Evolutionary conservation across 2,113 vertebrate genomes (phyloP), one percentile per base, ranked within the genome.

Genomic region (Pterophyllum scalare): DNA sequence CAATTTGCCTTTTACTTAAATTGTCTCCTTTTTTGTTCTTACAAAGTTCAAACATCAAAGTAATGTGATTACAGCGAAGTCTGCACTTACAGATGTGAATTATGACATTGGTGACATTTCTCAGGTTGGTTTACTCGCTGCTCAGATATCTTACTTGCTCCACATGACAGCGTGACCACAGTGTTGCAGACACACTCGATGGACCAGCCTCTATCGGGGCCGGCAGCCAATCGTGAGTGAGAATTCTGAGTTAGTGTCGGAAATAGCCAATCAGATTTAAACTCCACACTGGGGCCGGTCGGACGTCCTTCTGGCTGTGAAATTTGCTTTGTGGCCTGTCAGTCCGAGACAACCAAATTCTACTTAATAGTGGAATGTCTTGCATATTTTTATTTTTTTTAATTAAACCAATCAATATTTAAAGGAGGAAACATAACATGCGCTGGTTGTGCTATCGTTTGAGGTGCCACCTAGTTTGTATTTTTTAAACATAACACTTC

Each of bases 341-440:
- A 52, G 43, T 1, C 24, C 0, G 3, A 20, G 10, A 0, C 17
- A 14, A 46, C 67, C 26, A 0, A 19, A 52, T 19, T 19, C 17
- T 7, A 19, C 17, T 52, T 52, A 52, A 52, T 52, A 52, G 19
- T 7, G 2, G 17, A 72, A 72, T 72, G 6, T 70, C 65, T 49
- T 67, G 28, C 15, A 19, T 3, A 19, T 67, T 8, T 49, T 46
- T 70, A 19, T 0, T n/a, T 28, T 49, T 46, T 70, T 26, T 0
- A 28, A 72, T 6, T 52, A 52, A 72, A 52, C 65, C 43, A 1
- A 6, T 52, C 17, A 72, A 72, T 54, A 72, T 54, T 72, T 31
- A 31, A 52, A 72, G 49, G 46, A 52, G 28, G 65, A 72, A 12
- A 13, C 6, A 11, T 26, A 46, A 70, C 15, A 70, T 20, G 40